These are phyloP conservation scores for Muscicapa striata DNA, from an alignment of 2,797 vertebrate species.

Conservation along the genomic window DNA sequence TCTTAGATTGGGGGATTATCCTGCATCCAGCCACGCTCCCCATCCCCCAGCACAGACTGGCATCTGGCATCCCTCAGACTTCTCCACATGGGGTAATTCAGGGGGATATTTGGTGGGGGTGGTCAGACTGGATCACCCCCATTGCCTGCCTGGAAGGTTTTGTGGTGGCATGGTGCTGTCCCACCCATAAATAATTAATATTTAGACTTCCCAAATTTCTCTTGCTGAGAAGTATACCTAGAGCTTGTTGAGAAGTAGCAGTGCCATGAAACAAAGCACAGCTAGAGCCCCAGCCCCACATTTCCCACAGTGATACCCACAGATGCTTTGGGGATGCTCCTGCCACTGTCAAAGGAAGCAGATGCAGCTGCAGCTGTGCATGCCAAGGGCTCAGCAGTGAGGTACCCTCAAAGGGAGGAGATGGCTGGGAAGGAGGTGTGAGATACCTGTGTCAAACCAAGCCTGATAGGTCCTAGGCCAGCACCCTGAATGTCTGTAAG, in stretches of 20 bases:
- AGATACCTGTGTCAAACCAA: neutral
- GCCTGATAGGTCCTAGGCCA: neutral
- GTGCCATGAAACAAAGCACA: neutral
- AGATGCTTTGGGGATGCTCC: fast-evolving
- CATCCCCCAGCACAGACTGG: conserved; percentile 4
- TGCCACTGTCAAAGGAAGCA: neutral
- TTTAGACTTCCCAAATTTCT: neutral
- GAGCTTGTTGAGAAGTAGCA: neutral
- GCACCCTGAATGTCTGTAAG: neutral
- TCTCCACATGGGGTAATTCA: neutral
- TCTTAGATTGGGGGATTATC: conserved; percentile 58
- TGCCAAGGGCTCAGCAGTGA: neutral
- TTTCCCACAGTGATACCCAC: fast-evolving
- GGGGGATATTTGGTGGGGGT: neutral
- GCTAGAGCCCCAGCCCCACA: fast-evolving
- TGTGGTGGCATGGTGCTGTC: neutral
- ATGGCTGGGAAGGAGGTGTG: neutral
- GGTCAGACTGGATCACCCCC: neutral
- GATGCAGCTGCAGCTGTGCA: neutral
- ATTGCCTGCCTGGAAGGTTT: neutral
- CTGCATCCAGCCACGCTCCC: neutral
- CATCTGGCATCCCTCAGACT: conserved; percentile 36
- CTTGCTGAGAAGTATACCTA: neutral
- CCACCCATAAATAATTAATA: fast-evolving
- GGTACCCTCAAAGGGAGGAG: neutral